A percentile compares a stretch with the other conserved stretches of the same genome.
Evolutionary conservation across 2,797 vertebrate species (phyloP).

Genomic region (Cynodonichthys magdalenae): DNA sequence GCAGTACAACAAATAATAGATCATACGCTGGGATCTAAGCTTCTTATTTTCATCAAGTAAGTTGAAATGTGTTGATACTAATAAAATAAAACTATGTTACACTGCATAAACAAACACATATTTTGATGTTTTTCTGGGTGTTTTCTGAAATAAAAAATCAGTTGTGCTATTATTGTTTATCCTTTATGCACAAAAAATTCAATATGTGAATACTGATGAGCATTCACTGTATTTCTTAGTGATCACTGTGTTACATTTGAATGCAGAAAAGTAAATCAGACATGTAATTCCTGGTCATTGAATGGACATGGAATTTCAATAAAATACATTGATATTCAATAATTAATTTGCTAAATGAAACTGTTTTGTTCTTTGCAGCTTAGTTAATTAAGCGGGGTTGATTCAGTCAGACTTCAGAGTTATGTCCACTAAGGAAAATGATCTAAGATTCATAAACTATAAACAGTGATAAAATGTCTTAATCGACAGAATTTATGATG

Average conservation of each 20-base stretch:
- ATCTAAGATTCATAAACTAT: constrained; percentile 87
- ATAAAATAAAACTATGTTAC: not conserved
- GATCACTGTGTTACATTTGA: constrained; percentile 6
- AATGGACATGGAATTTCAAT: constrained; percentile 77
- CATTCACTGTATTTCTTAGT: not conserved
- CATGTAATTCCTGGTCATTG: constrained; percentile 30
- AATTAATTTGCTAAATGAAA: constrained; percentile 94
- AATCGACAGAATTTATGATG: constrained; percentile 86
- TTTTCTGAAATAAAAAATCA: no score
- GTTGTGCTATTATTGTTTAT: no score
- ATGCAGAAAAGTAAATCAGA: constrained; percentile 1
- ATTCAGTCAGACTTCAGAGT: constrained; percentile 83
- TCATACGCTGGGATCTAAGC: constrained; percentile 21
- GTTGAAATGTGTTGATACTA: not conserved
- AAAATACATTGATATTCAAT: constrained; percentile 85
- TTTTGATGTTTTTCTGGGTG: no score
- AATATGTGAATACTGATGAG: not conserved
- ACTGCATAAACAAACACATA: not conserved
- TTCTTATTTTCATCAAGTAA: constrained; percentile 7
- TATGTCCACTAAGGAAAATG: constrained; percentile 70
- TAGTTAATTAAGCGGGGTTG: constrained; percentile 86
- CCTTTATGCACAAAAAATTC: no score
- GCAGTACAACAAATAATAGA: constrained; percentile 34
- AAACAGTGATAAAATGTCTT: constrained; percentile 81
- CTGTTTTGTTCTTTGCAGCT: constrained; percentile 84